Base-by-base conservation (phyloP, 2,888 invertebrate genomes). In the Andrena haemorrhoa region DNA sequence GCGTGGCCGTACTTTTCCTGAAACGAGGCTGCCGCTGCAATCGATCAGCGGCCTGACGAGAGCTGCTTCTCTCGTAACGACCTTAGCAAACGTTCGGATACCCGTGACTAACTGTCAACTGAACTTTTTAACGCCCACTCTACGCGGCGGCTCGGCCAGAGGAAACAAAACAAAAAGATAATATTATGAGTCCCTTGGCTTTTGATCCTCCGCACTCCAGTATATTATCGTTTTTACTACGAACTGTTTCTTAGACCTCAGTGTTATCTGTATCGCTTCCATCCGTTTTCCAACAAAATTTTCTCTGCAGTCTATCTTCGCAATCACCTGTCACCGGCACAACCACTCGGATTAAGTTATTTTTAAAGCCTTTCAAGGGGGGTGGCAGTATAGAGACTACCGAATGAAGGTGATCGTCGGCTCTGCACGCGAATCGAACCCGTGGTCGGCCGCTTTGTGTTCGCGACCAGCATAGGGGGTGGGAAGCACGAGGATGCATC, bases 21-120 rank as follows among this genome's bases (percentile, higher is more conserved):
- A 80, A 79, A 82, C 80, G 74, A 79, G 81, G 74, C 80, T 73
- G 68, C 49, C 53, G 56, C 56, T 33, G 60, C 79, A 51, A 81
- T 81, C 81, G 79, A 79, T 81, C 79, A 78, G 51, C 79, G 71
- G 58, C 51, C 7, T 29, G 10, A 63, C 65, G 26, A 53, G 41
- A 41, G 16, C 41, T 41, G 64, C 78, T 58, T 51, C 71, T 16
- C 33, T 70, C 58, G 6, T 78, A 65, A 71, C 70, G 65, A 71
- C 53, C 78, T 71, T 23, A 47, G 41, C 41, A 66, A 78, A 70
- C n/a, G 7, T 72, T 47, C 47, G 23, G 58, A 73, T 51, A 31
- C 41, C 26, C 6, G n/a, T 53, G 75, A 68, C 61, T 41, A 78
- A 53, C 51, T 60, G 23, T 10, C 23, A 12, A n/a, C 58, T 68